Evolutionary conservation across 2,113 vertebrate species (phyloP).

Genomic region (Catharus bicknelli): DNA sequence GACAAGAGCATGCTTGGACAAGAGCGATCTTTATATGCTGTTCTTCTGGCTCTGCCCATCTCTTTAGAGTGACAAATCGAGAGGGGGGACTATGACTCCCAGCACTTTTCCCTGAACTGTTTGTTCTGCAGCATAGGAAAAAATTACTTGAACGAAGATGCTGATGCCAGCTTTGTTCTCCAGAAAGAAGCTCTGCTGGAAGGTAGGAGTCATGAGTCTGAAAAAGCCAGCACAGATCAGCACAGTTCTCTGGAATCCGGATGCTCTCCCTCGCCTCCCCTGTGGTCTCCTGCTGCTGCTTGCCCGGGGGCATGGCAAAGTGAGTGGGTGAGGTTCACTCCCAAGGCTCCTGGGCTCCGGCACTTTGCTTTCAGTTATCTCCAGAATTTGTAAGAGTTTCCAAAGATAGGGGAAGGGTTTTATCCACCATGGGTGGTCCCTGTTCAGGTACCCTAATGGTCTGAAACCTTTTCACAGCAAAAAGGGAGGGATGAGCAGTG

Average conservation of each 20-base stretch:
- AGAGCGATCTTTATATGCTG: background rate
- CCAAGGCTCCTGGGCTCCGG: background rate
- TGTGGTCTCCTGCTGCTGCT: conserved; percentile 8
- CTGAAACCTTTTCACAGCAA: background rate
- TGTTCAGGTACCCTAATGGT: background rate
- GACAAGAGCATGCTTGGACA: background rate
- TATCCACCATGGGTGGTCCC: conserved; percentile 24
- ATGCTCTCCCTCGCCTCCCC: background rate
- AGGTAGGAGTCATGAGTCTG: conserved; percentile 31
- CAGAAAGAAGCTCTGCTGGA: background rate
- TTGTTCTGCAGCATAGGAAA: background rate
- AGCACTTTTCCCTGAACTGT: background rate
- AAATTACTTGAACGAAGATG: background rate
- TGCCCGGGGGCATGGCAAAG: background rate
- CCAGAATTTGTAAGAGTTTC: background rate
- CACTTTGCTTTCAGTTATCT: background rate
- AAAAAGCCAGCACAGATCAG: background rate
- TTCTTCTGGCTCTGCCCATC: background rate
- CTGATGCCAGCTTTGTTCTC: background rate
- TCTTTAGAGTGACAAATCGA: background rate
- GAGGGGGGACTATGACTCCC: background rate
- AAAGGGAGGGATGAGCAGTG: background rate
- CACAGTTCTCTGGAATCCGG: background rate
- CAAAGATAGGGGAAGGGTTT: background rate
- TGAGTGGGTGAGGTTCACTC: background rate